Evolutionary conservation across 1,140 invertebrate genomes (phyloP), one percentile per base, ranked within the genome.

Genomic region (Ephestia elutella): DNA sequence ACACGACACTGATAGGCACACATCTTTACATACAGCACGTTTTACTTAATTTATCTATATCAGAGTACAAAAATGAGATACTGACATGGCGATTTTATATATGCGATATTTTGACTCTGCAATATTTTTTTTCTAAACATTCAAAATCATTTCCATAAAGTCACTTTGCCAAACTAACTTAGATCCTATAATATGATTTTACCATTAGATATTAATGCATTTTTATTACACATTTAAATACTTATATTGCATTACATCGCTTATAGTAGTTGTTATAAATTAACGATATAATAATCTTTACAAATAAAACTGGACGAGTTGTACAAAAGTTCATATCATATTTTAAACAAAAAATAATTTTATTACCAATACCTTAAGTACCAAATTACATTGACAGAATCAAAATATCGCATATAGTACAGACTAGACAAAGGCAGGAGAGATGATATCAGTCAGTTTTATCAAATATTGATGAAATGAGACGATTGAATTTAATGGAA

Each of bases 1-100:
- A 38, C 28, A 50, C 35, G 19, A 62, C 20, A 59, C 18, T 38
- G n/a, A 59, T 54, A 59, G 57, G 49, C 50, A 59, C 57, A 44
- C 50, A 38, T 38, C 10, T 44, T 54, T 25, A 59, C 15, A 38
- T 50, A 32, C 25, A 30, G 13, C 13, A 30, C 56, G 5, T 28
- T 25, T 25, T 25, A 25, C 21, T 2, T 25, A 25, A 25, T 49
- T 30, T 10, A 49, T 21, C 19, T 53, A 53, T 8, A 44, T 44
- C 2, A 9, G 17, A 53, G 50, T 53, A n/a, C 17, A 53, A 53
- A 50, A 50, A 53, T 53, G 19, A 53, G 50, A 53, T 53, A 8
- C 49, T 19, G 50, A 15, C 38, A 44, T 44, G 38, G n/a, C 38
- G 13, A 15, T 44, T 44, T n/a, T 3, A 15, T 44, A 44, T 17